Conservation (phyloP, 2,888 invertebrate genomes). For the Protonemura montana region DNA sequence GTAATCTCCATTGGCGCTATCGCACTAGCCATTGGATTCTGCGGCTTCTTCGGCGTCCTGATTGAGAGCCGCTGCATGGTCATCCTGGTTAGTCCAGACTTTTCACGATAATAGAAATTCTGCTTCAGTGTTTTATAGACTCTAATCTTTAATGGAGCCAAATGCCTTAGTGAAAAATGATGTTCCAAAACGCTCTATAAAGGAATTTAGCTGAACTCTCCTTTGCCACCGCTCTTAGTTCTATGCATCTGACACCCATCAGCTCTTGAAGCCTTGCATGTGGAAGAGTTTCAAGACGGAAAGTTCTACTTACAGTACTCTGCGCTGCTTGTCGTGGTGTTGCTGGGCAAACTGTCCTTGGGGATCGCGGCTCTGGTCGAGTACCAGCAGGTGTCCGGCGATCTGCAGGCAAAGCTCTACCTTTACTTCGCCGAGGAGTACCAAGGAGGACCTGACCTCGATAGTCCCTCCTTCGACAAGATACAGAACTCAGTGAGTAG, state of each 20-base stretch:
- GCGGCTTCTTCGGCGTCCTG: conserved; percentile 66
- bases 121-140: no score
- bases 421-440: not conserved
- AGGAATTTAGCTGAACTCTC: no score
- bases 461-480: not conserved
- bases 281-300: no score
- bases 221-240: no score
- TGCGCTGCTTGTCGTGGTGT: not conserved
- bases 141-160: no score
- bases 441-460: not conserved
- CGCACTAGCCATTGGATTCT: conserved; percentile 63
- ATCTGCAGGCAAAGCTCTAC: not conserved
- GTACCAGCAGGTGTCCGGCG: not conserved
- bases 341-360: not conserved
- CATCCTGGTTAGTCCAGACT: conserved; percentile 53
- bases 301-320: not conserved
- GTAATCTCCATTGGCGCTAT: conserved; percentile 63
- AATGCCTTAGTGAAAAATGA: no score
- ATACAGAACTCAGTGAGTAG: not conserved
- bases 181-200: no score
- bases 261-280: no score
- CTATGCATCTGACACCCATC: no score
- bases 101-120: no score
- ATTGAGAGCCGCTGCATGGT: conserved; percentile 60
- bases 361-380: not conserved